Evolutionary conservation across 2,113 vertebrate species (phyloP), one percentile per base, ranked within the genome.

Genomic region (Notothenia coriiceps): DNA sequence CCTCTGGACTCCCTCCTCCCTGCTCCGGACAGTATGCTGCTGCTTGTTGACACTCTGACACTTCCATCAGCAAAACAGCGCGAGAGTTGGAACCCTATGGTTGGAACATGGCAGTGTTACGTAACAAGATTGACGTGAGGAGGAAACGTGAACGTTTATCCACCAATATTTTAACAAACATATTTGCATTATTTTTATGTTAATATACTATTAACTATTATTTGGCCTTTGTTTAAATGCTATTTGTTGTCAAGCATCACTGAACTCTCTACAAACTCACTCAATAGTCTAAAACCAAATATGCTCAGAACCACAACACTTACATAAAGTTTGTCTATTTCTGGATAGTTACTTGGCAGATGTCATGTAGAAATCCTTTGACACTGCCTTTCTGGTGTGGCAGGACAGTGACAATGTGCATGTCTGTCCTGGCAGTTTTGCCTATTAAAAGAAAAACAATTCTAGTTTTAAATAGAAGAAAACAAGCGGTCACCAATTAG

Each of bases 41-140:
- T 80, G 77, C 88, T 89, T 93, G 93, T 92, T 93, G 90, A 93
- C 92, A 92, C 90, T 92, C 91, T 85, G 88, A 88, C 82, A 80
- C 88, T 88, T 65, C 72, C 79, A 86, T 86, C 46, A 20, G 46
- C 54, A 6, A 88, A 90, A 87, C 69, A 84, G 49, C 94, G 95
- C 95, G 94, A 95, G 85, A 94, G 0, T 5, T 77, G 44, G 46
- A 35, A 33, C 68, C 22, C 22, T 22, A 22, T 22, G 22, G 0
- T 5, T 77, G 44, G 46, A 35, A 33, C 68, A 10, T 57, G 25
- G 11, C 47, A 57, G 18, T 80, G 5, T 94, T 92, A 88, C 79
- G 85, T 89, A 92, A 92, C 67, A 63, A 1, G 20, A 68, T 52
- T 81, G 44, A 70, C 40, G 59, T 57, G n/a, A 10, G 4, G n/a